These are phyloP conservation scores for Allophyes oxyacanthae DNA, from an alignment of 2,888 invertebrate species.

Conservation along the genomic window DNA sequence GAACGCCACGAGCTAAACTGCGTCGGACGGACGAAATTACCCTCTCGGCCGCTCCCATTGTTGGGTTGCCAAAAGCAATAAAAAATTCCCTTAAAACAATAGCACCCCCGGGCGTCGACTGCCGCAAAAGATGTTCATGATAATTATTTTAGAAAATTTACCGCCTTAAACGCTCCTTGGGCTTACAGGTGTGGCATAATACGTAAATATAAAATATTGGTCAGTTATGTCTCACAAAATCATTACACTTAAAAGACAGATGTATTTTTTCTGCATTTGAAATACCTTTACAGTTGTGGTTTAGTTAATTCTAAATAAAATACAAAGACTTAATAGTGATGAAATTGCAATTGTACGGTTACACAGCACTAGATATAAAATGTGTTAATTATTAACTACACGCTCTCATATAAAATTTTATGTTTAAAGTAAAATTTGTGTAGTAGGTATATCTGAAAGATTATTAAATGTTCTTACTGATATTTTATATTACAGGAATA, in stretches of 20 bases:
- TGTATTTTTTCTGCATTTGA: constrained; percentile 27
- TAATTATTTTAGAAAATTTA: constrained; percentile 85
- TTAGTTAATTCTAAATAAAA: neutral
- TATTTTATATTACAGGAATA: constrained; percentile 40
- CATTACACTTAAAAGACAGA: constrained; percentile 31
- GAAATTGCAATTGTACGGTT: constrained; percentile 1
- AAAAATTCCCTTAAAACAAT: constrained; percentile 87
- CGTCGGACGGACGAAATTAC: constrained; percentile 77
- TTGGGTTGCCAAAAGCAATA: constrained; percentile 86
- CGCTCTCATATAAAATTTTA: constrained; percentile 17
- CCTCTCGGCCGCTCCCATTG: constrained; percentile 83
- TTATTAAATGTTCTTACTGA: constrained; percentile 31
- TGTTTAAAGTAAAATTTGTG: constrained; percentile 17
- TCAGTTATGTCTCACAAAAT: constrained; percentile 46
- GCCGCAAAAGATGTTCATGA: constrained; percentile 84
- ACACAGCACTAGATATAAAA: constrained; percentile 8
- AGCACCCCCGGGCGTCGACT: constrained; percentile 83
- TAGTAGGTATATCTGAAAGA: constrained; percentile 15
- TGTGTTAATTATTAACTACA: constrained; percentile 6
- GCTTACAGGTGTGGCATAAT: constrained; percentile 81
- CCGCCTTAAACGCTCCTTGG: constrained; percentile 84
- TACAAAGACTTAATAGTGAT: neutral
- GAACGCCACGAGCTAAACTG: constrained; percentile 70
- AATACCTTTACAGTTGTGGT: constrained; percentile 14
- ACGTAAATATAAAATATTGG: constrained; percentile 63